Evolutionary conservation across 2,797 vertebrate genomes (phyloP), one percentile per base, ranked within the genome.

Genomic region (Artibeus lituratus): DNA sequence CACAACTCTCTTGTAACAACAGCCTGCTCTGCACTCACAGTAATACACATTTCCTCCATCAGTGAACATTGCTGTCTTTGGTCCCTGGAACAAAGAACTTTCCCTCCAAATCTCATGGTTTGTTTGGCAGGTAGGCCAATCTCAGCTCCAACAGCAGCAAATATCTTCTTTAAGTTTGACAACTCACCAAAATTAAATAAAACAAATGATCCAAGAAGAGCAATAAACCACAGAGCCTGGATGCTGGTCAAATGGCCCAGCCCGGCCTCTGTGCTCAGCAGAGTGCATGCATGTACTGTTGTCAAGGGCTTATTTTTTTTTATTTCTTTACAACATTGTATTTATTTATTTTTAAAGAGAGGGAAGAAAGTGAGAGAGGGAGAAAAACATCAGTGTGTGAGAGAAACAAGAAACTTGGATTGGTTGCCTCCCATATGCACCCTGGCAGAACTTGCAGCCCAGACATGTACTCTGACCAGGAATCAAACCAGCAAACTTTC

Each of bases 31-130:
- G n/a, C 19, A 19, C 22, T 78, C 83, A 32, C 44, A 91, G 74
- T 92, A 93, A 96, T 90, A 93, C 85, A 94, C 80, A 82, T 77
- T 96, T 94, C 62, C 24, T 87, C 83, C 72, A 39, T 92, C 86
- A 24, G 53, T 88, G 86, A 93, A 55, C 2, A 96, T 85, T 47
- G 73, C 73, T 94, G 76, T 91, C 39, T 76, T 78, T 55, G 44
- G 77, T 93, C 55, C 22, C 29, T 18, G 32, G 32, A 14, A 67
- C 59, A 39, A 73, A 91, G 69, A 94, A 73, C 5, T 87, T 91
- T 91, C 22, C 76, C 32, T 16, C 0, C 3, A 83, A 91, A 87
- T 84, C 65, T 81, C 57, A 91, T 18, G 12, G 7, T 87, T 74
- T 47, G 39, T 78, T 87, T 95, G 85, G 92, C 85, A 90, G 90